Conservation (phyloP, 2,797 vertebrate genomes). For the Forpus xanthops region DNA sequence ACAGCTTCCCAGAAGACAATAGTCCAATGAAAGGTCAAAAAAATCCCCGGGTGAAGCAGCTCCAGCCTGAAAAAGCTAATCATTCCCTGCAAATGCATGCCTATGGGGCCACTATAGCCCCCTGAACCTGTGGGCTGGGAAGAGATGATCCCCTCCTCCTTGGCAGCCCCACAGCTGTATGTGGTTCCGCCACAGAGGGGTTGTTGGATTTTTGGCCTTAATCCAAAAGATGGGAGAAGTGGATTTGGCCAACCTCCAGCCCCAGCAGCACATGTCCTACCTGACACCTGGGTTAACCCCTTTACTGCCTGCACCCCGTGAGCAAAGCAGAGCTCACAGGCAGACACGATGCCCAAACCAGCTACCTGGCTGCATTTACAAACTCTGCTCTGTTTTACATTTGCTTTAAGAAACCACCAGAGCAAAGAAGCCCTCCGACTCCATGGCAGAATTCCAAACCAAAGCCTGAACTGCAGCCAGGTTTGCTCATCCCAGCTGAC, state of each 20-base stretch:
- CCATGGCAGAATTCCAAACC: neutral
- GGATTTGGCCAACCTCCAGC: conserved; percentile 35
- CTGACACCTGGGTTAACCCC: conserved; percentile 34
- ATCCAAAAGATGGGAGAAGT: conserved; percentile 47
- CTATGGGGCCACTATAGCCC: rapidly evolving
- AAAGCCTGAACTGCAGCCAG: neutral
- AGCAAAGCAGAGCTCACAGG: neutral
- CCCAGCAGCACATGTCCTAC: conserved; percentile 15
- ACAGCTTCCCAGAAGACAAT: neutral
- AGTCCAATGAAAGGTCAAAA: conserved; percentile 17
- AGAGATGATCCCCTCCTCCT: neutral
- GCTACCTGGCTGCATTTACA: neutral
- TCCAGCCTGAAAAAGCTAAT: conserved; percentile 18
- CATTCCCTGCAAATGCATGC: rapidly evolving
- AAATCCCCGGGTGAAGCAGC: neutral
- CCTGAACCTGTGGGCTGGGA: neutral
- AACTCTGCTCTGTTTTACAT: neutral
- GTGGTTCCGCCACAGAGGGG: conserved; percentile 20
- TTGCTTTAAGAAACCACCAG: neutral
- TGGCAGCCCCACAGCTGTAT: neutral
- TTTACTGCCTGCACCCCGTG: neutral
- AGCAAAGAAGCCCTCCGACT: neutral
- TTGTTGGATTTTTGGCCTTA: neutral
- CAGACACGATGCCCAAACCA: rapidly evolving
- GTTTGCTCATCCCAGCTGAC: neutral